Percentiles rank a stretch among this genome's conserved stretches.
phyloP scores from a whole-genome alignment of 2,113 vertebrate genomes.

The Cynopterus brachyotis region DNA sequence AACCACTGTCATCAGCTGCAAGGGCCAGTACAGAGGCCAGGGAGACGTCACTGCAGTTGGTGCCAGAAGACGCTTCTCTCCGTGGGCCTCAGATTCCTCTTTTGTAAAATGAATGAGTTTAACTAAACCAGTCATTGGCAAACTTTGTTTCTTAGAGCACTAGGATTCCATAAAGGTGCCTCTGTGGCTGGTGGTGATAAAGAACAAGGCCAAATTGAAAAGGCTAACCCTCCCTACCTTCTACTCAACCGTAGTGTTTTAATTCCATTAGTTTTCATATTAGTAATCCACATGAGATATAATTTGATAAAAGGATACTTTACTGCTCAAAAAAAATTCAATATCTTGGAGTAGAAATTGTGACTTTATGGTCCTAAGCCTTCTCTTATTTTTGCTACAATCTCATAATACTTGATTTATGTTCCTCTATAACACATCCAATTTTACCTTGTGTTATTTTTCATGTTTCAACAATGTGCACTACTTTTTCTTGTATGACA shows the following conservation, averaged over 20 bases:
- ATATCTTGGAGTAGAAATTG: not conserved
- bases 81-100: not conserved
- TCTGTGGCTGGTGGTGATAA: not conserved
- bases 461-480: not conserved
- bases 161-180: not conserved
- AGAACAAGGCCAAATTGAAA: not conserved
- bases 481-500: not conserved
- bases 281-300: not conserved
- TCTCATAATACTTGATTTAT: not conserved
- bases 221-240: not conserved
- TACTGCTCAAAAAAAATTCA: not conserved
- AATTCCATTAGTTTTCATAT: not conserved
- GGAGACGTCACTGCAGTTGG: not conserved
- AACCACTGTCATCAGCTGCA: not conserved
- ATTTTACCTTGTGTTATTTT: not conserved
- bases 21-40: not conserved
- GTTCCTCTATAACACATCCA: not conserved
- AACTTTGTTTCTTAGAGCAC: not conserved
- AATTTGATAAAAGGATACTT: not conserved
- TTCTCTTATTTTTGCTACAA: not conserved
- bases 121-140: not conserved
- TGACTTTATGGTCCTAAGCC: not conserved
- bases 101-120: not conserved
- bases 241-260: not conserved
- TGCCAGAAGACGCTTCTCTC: not conserved